Evolutionary conservation across 37 sponge, comb jelly and placozoan genomes (phyloP), one percentile per base, ranked within the genome.

Genomic region (Lycopodina hypogea): DNA sequence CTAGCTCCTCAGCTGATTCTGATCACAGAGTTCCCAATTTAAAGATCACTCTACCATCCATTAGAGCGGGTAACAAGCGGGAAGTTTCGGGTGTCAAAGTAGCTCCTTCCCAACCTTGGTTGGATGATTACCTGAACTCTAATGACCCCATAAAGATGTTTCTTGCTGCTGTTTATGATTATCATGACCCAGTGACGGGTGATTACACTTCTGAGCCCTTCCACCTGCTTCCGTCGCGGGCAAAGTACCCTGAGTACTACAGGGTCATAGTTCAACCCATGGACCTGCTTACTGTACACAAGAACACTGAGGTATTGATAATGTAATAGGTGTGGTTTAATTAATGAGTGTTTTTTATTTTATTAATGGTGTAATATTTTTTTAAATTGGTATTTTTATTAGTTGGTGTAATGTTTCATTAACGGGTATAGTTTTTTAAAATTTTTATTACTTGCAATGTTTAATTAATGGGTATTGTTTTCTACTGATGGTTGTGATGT

Each of bases 171-270:
- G 76, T 87, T 26, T 76, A 87, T 64, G 35, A 68, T 56, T 60
- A 87, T 57, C 81, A 80, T 48, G 81, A 81, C 40, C 18, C 64
- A 36, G 4, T 22, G 14, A 50, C 65, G 22, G 91, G 87, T 8
- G 78, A 64, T 11, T 71, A 67, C 40, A 71, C 88, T 26, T 61
- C 89, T 55, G 87, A 93, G 60, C 50, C 72, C 28, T 93, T 93
- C 38, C 77, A 84, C 61, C 75, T 51, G 1, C 76, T 80, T 8
- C 93, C 93, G 0, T 84, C 90, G 15, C 51, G 22, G 0, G 12
- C 81, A 77, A 42, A 81, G 28, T 90, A 87, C 52, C 92, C 92
- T 8, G 88, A 92, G 59, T 95, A 95, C 64, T 95, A 95, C 50
- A 62, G 56, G 37, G 83, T 92, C 72, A 86, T 95, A 42, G 48